These are phyloP conservation scores for Caenorhabditis auriculariae DNA, from an alignment of 2,888 invertebrate genomes.

Conservation along the genomic window DNA sequence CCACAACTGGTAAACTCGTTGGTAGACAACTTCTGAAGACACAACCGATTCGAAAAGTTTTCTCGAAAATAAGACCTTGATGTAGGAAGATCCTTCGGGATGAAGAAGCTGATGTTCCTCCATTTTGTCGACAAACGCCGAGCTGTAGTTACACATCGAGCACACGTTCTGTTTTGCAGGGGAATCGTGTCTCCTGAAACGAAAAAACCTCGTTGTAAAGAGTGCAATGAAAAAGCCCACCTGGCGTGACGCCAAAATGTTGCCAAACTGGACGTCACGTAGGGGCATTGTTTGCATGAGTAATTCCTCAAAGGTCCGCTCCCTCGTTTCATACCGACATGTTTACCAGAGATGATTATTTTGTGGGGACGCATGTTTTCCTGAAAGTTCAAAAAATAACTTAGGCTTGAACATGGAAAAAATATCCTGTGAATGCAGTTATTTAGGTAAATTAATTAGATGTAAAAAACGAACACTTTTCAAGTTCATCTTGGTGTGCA, in stretches of 20 bases:
- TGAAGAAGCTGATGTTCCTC: slow-evolving; percentile 23
- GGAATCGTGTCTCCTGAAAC: background rate
- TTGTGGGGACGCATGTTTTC: background rate
- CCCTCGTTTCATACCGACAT: slow-evolving; percentile 15
- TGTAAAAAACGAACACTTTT: slow-evolving; percentile 2
- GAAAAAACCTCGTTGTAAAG: background rate
- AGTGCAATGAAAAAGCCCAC: too few relatives aligned
- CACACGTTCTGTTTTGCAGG: slow-evolving; percentile 12
- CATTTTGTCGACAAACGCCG: slow-evolving; percentile 13
- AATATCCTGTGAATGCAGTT: too few relatives aligned
- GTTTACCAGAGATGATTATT: slow-evolving; percentile 1
- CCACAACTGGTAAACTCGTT: too few relatives aligned
- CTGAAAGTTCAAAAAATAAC: slow-evolving; percentile 3
- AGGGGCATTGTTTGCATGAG: slow-evolving; percentile 27
- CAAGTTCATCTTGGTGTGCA: slow-evolving; percentile 17
- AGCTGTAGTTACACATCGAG: slow-evolving; percentile 24
- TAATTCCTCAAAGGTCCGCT: slow-evolving; percentile 20
- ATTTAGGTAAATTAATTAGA: too few relatives aligned
- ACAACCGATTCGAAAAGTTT: too few relatives aligned
- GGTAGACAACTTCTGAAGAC: too few relatives aligned
- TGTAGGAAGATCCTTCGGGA: too few relatives aligned
- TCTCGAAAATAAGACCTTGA: too few relatives aligned
- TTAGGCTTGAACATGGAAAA: too few relatives aligned
- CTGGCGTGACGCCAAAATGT: slow-evolving; percentile 26
- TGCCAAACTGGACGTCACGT: slow-evolving; percentile 11